Percentiles rank a stretch among this genome's conserved stretches.
Evolutionary conservation across 1,140 invertebrate genomes (phyloP).

Genomic region (Hyphantria cunea): DNA sequence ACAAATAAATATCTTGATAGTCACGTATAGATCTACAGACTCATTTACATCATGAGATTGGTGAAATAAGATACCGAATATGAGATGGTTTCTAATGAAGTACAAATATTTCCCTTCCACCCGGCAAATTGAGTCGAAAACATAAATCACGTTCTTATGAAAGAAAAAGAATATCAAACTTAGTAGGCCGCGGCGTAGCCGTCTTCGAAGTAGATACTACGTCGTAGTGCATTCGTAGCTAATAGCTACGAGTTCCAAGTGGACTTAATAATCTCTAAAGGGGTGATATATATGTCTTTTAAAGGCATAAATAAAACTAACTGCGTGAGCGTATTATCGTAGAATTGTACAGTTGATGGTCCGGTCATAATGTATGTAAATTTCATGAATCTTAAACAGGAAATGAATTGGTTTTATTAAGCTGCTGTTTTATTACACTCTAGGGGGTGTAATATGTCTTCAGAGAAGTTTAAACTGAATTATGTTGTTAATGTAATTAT

Average conservation of each 20-base stretch:
- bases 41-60: slow-evolving; percentile 16
- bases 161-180: background rate
- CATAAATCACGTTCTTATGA: slow-evolving; percentile 19
- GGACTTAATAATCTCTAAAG: slow-evolving; percentile 24
- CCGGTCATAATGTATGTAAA: slow-evolving; percentile 18
- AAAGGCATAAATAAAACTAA: slow-evolving; percentile 28
- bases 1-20: too few relatives aligned
- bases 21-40: background rate
- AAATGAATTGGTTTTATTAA: slow-evolving; percentile 10
- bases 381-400: slow-evolving; percentile 16
- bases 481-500: too few relatives aligned
- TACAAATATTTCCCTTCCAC: slow-evolving; percentile 11
- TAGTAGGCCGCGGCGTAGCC: background rate
- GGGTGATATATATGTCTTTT: slow-evolving; percentile 22
- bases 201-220: background rate
- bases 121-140: slow-evolving; percentile 6
- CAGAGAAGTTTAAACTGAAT: background rate
- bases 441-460: background rate
- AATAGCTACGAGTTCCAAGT: slow-evolving; percentile 18
- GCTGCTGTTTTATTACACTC: background rate
- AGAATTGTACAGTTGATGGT: slow-evolving; percentile 14
- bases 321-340: slow-evolving; percentile 26
- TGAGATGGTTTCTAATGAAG: slow-evolving; percentile 19
- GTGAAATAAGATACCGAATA: slow-evolving; percentile 18
- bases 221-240: slow-evolving; percentile 18